Base-by-base conservation (phyloP, 1,140 invertebrate species). In the Chlorops oryzae region DNA sequence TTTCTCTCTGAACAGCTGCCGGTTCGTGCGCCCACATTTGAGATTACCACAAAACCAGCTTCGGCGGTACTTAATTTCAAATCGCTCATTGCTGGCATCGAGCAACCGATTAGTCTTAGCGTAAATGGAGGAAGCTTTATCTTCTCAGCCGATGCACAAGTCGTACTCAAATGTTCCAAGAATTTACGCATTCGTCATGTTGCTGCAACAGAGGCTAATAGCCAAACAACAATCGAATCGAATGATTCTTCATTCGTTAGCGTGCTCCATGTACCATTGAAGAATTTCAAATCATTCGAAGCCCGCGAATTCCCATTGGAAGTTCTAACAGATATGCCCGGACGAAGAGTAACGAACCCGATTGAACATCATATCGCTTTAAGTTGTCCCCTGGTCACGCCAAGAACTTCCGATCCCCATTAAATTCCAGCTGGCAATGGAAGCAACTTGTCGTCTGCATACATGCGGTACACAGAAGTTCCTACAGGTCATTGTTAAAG, bases 401-500 rank as follows among this genome's bases (percentile, higher is more conserved):
- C 77, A 80, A 52, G 81, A 86, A 28, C 80, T 80, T 37, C 80
- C 79, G 46, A 83, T 87, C 39, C 74, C 77, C 1, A 70, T 96
- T 2, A 81, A 85, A 59, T 93, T 96, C 73, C 79, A 84, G 2
- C 83, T 88, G 6, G 90, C 91, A 2, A 82, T 96, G 61, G 81
- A 81, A 56, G 81, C 86, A 1, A 79, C 78, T 7, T 86, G 89
- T 75, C 83, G 86, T 52, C 75, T 96, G 3, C 83, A 91, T 48
- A 92, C 92, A 0, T 87, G 86, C 7, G 82, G 86, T 52, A 80
- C 82, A 18, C 80, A 85, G 58, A 92, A 92, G 74, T 90, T 88
- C 60, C 59, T 92, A 4, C 84, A 90, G 70, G 80, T 91, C 12
- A 80, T 82, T 2, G 78, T 93, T 5, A 82, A 81, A 50, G 86